Evolutionary conservation across 2,797 vertebrate genomes (phyloP).

Genomic region (Spea hammondii): DNA sequence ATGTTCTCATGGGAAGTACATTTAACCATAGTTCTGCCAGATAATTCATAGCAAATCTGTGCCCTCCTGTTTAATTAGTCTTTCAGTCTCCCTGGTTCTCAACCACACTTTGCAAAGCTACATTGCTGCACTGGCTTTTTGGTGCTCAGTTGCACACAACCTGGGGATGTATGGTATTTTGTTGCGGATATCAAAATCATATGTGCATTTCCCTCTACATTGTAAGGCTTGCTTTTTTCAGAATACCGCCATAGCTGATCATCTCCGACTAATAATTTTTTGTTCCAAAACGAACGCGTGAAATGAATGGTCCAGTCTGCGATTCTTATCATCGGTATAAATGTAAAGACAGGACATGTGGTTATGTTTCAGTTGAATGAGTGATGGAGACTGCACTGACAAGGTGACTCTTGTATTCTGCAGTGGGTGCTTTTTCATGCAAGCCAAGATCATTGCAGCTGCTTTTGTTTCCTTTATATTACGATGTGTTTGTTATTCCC

Average conservation of each 20-base stretch:
- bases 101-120: background rate
- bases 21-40: background rate
- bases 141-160: background rate
- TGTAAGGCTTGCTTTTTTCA: background rate
- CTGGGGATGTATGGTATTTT: too few relatives aligned
- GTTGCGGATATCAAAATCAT: background rate
- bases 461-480: conserved; percentile 2
- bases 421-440: conserved; percentile 27
- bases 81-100: background rate
- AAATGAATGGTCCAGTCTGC: background rate
- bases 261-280: background rate
- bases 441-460: conserved; percentile 19
- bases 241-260: background rate
- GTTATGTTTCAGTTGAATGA: conserved; percentile 6
- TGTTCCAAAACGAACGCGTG: background rate
- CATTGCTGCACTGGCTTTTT: background rate
- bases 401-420: conserved; percentile 37
- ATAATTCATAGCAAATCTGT: background rate
- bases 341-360: conserved; percentile 2
- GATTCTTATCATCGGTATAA: background rate
- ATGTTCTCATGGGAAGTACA: background rate
- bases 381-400: conserved; percentile 21
- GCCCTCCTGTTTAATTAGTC: background rate
- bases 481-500: background rate
- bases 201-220: background rate